Evolutionary conservation across 2,113 vertebrate genomes (phyloP).

Genomic region (Pachyramphus minor): DNA sequence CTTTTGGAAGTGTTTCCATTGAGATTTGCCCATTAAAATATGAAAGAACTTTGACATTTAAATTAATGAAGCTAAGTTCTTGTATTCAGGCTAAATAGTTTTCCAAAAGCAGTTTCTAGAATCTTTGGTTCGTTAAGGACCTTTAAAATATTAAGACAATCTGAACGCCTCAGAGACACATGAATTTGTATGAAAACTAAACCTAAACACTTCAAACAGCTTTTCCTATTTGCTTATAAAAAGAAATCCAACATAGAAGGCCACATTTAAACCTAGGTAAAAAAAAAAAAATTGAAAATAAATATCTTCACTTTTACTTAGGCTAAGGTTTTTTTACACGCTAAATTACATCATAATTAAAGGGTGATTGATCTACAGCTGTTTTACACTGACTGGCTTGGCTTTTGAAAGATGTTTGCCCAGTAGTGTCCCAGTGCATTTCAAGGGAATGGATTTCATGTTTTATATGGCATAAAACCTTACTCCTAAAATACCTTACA

Average conservation of each 20-base stretch:
- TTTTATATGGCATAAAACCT: background rate
- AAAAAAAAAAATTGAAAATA: background rate
- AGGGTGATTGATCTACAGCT: background rate
- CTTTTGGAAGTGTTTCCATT: background rate
- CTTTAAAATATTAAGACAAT: background rate
- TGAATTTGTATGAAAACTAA: slow-evolving; percentile 3
- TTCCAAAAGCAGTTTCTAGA: background rate
- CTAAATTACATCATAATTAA: background rate
- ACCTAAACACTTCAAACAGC: background rate
- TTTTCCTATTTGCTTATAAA: background rate
- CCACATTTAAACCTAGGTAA: background rate
- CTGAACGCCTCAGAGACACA: background rate
- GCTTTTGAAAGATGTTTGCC: background rate
- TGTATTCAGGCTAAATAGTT: background rate
- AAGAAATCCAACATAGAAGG: background rate
- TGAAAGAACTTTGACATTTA: background rate
- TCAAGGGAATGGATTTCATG: background rate
- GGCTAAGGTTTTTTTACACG: background rate
- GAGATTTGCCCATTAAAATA: slow-evolving; percentile 23
- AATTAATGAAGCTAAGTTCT: background rate
- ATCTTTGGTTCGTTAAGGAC: background rate
- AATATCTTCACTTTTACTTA: background rate
- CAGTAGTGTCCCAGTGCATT: background rate
- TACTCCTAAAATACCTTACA: fast-evolving
- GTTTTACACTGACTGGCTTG: background rate